A percentile compares a stretch with the other conserved stretches of the same genome.
Conservation (phyloP, 2,797 vertebrate species). For the Artibeus jamaicensis region DNA sequence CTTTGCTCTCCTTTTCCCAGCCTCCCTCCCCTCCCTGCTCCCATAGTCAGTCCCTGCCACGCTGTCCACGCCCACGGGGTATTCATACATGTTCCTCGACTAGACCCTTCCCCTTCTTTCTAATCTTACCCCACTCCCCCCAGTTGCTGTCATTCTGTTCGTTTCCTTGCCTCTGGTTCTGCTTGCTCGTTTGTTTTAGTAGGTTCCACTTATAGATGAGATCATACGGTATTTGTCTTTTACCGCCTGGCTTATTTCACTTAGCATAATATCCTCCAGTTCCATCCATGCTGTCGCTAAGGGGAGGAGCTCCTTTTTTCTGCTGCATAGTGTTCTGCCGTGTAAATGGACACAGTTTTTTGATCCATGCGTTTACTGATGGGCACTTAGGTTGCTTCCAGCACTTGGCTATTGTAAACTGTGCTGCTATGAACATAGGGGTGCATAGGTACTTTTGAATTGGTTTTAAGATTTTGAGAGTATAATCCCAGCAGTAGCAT, state of each 20-base stretch:
- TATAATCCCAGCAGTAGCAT: neutral
- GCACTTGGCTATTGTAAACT: neutral
- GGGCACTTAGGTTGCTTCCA: neutral
- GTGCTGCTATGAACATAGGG: neutral
- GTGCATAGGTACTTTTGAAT: neutral
- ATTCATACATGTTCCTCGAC: neutral
- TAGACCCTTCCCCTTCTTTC: neutral
- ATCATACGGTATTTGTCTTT: neutral
- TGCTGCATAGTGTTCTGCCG: neutral
- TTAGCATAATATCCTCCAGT: neutral
- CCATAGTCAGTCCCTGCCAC: neutral
- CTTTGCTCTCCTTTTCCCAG: neutral
- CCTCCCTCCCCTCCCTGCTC: neutral
- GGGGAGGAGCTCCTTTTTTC: neutral
- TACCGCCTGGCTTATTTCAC: neutral
- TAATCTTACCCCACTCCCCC: neutral
- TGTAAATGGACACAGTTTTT: neutral
- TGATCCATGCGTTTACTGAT: neutral
- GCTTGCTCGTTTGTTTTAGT: neutral
- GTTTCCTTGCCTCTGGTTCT: neutral
- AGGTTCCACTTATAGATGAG: neutral
- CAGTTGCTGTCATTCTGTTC: neutral
- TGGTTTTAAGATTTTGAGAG: neutral
- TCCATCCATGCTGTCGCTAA: neutral
- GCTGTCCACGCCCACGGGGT: neutral